These are phyloP conservation scores for Melanchra persicariae DNA, from an alignment of 2,888 invertebrate species.

Conservation along the genomic window DNA sequence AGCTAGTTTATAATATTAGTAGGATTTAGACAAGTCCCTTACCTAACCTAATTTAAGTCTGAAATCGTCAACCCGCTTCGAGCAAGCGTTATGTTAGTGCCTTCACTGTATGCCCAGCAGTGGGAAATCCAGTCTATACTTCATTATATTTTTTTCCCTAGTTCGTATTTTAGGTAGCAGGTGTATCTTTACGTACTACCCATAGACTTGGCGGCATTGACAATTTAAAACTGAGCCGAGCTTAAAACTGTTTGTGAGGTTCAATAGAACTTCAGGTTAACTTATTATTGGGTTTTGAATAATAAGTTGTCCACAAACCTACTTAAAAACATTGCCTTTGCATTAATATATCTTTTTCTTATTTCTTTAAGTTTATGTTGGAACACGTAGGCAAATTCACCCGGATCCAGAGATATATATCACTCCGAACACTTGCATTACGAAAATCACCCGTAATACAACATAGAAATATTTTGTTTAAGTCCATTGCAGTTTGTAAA, in stretches of 20 bases:
- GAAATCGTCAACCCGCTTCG: no score
- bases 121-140: no score
- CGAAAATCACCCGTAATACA: not conserved
- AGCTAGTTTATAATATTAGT: no score
- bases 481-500: not conserved
- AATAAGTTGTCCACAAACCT: conserved; percentile 1
- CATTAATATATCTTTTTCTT: not conserved
- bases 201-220: not conserved
- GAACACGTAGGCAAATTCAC: not conserved
- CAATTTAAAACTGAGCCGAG: not conserved
- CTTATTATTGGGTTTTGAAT: conserved; percentile 7
- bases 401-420: not conserved
- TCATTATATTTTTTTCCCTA: no score
- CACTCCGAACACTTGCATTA: not conserved
- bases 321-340: not conserved
- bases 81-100: no score
- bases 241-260: not conserved
- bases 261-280: not conserved
- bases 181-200: no score
- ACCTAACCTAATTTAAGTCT: no score
- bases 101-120: no score
- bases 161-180: accelerated
- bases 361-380: not conserved
- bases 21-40: no score
- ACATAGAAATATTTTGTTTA: not conserved